Conservation (phyloP, 2,797 vertebrate genomes). For the Astyanax mexicanus region DNA sequence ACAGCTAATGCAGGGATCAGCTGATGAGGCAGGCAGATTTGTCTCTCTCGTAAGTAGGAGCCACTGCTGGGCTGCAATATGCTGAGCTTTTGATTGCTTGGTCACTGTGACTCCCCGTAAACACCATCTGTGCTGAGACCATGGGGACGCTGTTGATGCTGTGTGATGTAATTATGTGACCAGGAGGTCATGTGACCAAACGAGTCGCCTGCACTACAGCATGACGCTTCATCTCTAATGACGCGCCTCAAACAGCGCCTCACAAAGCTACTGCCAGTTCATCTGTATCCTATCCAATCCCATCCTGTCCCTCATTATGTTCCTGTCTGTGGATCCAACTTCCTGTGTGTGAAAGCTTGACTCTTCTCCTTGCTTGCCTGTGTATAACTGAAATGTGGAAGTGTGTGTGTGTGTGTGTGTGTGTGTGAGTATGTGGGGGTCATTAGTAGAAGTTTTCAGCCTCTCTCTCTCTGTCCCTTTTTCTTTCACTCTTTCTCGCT, state of each 20-base stretch:
- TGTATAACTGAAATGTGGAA: not conserved
- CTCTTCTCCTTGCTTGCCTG: slow-evolving; percentile 19
- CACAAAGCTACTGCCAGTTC: not conserved
- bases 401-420: not conserved
- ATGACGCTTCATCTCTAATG: not conserved
- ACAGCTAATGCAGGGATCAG: slow-evolving; percentile 4
- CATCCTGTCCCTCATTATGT: not conserved
- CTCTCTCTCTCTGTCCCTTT: slow-evolving; percentile 33
- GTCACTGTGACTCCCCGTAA: slow-evolving; percentile 36
- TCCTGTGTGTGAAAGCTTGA: slow-evolving; percentile 9
- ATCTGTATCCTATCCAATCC: not conserved
- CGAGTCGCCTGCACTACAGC: slow-evolving; percentile 15
- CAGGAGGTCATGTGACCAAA: slow-evolving; percentile 35
- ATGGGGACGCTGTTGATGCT: slow-evolving; percentile 12
- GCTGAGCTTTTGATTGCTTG: slow-evolving; percentile 49
- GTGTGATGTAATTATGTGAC: slow-evolving; percentile 45
- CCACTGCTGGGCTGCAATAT: slow-evolving; percentile 46
- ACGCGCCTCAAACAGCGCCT: not conserved
- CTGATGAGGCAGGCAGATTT: not conserved
- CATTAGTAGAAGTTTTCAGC: slow-evolving; percentile 29
- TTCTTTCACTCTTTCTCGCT: slow-evolving; percentile 20
- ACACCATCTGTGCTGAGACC: slow-evolving; percentile 55
- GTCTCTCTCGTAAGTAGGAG: slow-evolving; percentile 19
- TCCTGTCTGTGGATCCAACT: not conserved
- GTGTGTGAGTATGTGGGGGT: not conserved